Evolutionary conservation across 2,888 invertebrate species (phyloP).

Genomic region (Macaria notata): DNA sequence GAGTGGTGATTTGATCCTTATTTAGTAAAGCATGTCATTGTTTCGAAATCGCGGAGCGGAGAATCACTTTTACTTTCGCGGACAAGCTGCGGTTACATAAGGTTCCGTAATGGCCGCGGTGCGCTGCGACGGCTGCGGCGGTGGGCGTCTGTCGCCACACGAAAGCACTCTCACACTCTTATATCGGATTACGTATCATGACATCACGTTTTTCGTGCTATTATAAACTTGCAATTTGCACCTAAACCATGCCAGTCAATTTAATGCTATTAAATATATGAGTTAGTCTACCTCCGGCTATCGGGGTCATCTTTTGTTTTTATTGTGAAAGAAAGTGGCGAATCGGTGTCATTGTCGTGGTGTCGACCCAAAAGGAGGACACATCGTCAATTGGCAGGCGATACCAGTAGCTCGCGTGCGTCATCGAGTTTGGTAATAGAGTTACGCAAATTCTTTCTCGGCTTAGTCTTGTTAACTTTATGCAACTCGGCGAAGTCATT

Average conservation of each 20-base stretch:
- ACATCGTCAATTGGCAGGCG: slow-evolving; percentile 55
- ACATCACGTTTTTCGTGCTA: slow-evolving; percentile 27
- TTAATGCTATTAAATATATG: not conserved
- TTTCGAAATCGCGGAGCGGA: slow-evolving; percentile 71
- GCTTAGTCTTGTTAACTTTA: slow-evolving; percentile 54
- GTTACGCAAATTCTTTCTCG: slow-evolving; percentile 65
- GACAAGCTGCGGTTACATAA: slow-evolving; percentile 68
- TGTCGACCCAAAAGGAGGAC: slow-evolving; percentile 56
- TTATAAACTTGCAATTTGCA: not conserved
- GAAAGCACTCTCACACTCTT: slow-evolving; percentile 66
- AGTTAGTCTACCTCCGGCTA: slow-evolving; percentile 20
- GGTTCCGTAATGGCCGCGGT: slow-evolving; percentile 64
- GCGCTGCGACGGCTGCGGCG: slow-evolving; percentile 49
- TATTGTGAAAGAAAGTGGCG: slow-evolving; percentile 64
- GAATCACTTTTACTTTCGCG: slow-evolving; percentile 81
- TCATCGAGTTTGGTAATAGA: slow-evolving; percentile 60
- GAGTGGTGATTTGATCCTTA: slow-evolving; percentile 56
- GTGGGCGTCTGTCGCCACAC: slow-evolving; percentile 61
- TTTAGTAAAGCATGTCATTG: slow-evolving; percentile 61
- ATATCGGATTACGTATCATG: slow-evolving; percentile 36
- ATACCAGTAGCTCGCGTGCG: slow-evolving; percentile 59
- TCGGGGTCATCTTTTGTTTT: slow-evolving; percentile 62
- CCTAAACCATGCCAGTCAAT: not conserved
- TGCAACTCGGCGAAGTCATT: slow-evolving; percentile 43
- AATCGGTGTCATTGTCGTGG: slow-evolving; percentile 72